Conservation (phyloP, 1,140 invertebrate species). For the Zaprionus capensis region DNA sequence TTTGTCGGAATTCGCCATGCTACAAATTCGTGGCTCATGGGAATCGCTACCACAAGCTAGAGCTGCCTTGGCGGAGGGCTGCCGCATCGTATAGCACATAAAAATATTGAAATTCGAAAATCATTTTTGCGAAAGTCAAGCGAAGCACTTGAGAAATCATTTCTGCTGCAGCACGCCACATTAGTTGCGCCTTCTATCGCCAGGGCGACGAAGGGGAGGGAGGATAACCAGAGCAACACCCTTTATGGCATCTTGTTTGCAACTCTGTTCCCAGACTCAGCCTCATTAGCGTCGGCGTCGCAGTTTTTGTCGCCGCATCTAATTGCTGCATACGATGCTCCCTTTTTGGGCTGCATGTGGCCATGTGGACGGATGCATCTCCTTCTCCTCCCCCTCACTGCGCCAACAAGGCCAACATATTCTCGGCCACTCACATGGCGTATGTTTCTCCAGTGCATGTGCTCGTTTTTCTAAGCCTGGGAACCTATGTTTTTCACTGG, state of each 20-base stretch:
- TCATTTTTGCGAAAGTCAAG: conserved; percentile 59
- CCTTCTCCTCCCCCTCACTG: conserved; percentile 33
- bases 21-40: conserved; percentile 74
- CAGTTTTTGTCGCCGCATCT: conserved; percentile 72
- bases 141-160: conserved; percentile 56
- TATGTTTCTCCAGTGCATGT: conserved; percentile 59
- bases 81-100: conserved; percentile 17
- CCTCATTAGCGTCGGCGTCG: conserved; percentile 71
- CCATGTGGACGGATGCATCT: conserved; percentile 7
- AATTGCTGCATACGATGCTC: conserved; percentile 77
- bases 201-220: not conserved
- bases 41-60: conserved; percentile 45
- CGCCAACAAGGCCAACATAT: conserved; percentile 81
- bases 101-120: conserved; percentile 82
- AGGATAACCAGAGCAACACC: conserved; percentile 14
- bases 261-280: conserved; percentile 59
- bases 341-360: conserved; percentile 21
- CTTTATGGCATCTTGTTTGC: conserved; percentile 51
- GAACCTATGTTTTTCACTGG: conserved; percentile 66
- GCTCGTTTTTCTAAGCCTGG: conserved; percentile 68
- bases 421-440: conserved; percentile 64
- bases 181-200: conserved; percentile 54
- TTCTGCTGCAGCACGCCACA: conserved; percentile 32
- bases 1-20: conserved; percentile 76
- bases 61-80: conserved; percentile 29